phyloP scores from a whole-genome alignment of 2,888 invertebrate genomes.

The Amblyjoppa fuscipennis region DNA sequence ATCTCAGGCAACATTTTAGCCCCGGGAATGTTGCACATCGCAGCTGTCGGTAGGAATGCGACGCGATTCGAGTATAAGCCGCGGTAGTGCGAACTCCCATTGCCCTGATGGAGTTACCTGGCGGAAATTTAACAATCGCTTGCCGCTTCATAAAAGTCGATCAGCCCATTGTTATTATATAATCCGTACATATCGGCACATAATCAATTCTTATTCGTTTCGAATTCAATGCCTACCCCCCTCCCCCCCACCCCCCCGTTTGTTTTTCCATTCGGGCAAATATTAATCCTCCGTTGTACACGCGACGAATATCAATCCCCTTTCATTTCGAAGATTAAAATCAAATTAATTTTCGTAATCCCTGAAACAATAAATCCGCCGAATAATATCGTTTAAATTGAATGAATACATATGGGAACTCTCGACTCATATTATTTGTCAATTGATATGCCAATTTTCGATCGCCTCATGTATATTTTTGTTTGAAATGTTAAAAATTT shows the following conservation, averaged over 20 bases:
- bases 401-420: not conserved
- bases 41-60: conserved; percentile 10
- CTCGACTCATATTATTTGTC: not conserved
- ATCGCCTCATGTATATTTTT: not conserved
- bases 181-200: conserved; percentile 12
- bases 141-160: not conserved
- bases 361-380: conserved; percentile 40
- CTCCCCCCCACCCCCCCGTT: not conserved
- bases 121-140: not conserved
- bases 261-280: conserved; percentile 46
- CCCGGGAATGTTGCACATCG: not conserved
- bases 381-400: conserved; percentile 11
- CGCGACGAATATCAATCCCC: conserved; percentile 35
- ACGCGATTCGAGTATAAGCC: not conserved
- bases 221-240: not conserved
- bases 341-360: conserved; percentile 64
- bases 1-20: not conserved
- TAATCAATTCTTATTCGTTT: conserved; percentile 46
- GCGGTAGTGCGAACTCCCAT: not conserved
- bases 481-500: not conserved
- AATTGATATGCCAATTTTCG: not conserved
- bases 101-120: not conserved
- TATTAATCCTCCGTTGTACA: conserved; percentile 48
- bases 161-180: conserved; percentile 21
- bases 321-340: conserved; percentile 54